Evolutionary conservation across 1,140 invertebrate species (phyloP).

Genomic region (Lysiphlebus fabarum): DNA sequence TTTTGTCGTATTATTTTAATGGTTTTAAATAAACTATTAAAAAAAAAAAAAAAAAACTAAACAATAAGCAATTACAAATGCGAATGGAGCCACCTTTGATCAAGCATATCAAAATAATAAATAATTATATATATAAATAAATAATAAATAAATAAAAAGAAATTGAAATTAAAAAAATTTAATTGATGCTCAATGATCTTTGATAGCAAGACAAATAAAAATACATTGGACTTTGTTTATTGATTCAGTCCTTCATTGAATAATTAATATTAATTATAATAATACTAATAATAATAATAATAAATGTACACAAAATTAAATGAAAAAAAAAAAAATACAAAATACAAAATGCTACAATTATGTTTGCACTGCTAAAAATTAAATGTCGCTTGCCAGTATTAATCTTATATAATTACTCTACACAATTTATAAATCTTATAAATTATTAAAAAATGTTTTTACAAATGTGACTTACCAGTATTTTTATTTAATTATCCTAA

Average conservation of each 20-base stretch:
- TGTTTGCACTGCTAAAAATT: conserved; percentile 47
- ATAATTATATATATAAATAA: conserved; percentile 1
- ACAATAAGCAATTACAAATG: conserved; percentile 5
- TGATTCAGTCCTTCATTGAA: conserved; percentile 24
- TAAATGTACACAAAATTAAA: conserved; percentile 36
- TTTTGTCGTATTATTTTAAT: conserved; percentile 2
- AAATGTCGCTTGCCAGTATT: conserved; percentile 51
- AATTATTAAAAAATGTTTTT: conserved; percentile 50
- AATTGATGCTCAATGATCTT: conserved; percentile 11
- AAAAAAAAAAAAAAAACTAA: background rate
- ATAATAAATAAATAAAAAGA: conserved; percentile 15
- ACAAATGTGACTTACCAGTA: conserved; percentile 38
- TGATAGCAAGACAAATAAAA: conserved; percentile 10
- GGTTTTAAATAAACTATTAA: background rate
- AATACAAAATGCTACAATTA: conserved; percentile 43
- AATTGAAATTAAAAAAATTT: conserved; percentile 13
- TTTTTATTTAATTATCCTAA: conserved; percentile 6
- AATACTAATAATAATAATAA: conserved; percentile 7
- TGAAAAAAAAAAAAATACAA: background rate
- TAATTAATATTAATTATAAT: conserved; percentile 17
- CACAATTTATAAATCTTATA: conserved; percentile 47
- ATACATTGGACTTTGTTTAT: conserved; percentile 10
- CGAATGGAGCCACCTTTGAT: conserved; percentile 4
- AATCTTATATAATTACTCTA: conserved; percentile 46
- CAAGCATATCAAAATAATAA: conserved; percentile 14